Evolutionary conservation across 2,888 invertebrate genomes (phyloP).

Genomic region (Apamea anceps): DNA sequence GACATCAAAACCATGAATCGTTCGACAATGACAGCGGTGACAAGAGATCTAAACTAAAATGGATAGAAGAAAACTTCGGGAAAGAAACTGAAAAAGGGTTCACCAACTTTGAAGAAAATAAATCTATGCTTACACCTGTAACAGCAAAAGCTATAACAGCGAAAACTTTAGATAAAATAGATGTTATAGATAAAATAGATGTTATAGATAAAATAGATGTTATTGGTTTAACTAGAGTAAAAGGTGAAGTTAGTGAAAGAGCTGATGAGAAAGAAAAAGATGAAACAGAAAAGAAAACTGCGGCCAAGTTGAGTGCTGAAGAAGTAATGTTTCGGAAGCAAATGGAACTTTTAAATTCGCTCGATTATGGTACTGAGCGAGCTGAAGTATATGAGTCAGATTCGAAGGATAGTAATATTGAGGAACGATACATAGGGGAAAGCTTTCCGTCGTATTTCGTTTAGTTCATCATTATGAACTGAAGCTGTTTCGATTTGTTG

Average conservation of each 20-base stretch:
- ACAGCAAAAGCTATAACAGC: constrained; percentile 2
- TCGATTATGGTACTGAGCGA: constrained; percentile 80
- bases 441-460: constrained; percentile 72
- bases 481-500: constrained; percentile 33
- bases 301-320: constrained; percentile 57
- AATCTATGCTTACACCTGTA: neutral
- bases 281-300: neutral
- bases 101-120: constrained; percentile 50
- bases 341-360: constrained; percentile 77
- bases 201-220: constrained; percentile 66
- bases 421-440: constrained; percentile 69
- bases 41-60: constrained; percentile 65
- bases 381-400: constrained; percentile 71
- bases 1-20: constrained; percentile 24
- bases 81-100: constrained; percentile 59
- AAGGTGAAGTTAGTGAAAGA: constrained; percentile 27
- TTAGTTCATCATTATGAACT: constrained; percentile 32
- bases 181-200: constrained; percentile 67
- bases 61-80: constrained; percentile 75
- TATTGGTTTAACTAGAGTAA: constrained; percentile 72
- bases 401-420: constrained; percentile 69
- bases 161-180: constrained; percentile 38
- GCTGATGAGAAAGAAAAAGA: neutral
- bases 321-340: constrained; percentile 76
- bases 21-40: constrained; percentile 35